Conservation (phyloP, 2,113 vertebrate genomes). For the Pseudorasbora parva region DNA sequence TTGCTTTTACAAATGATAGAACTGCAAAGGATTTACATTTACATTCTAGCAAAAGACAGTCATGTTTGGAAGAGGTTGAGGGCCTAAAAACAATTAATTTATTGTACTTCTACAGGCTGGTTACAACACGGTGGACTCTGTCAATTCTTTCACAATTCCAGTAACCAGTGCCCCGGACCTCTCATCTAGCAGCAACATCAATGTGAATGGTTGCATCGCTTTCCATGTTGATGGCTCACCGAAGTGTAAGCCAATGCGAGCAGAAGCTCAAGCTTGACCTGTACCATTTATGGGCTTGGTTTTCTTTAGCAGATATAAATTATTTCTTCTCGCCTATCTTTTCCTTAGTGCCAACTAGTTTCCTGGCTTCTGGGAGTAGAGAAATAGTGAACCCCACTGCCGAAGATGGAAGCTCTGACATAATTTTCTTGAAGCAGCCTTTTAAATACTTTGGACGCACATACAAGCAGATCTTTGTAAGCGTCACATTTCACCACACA, state of each 20-base stretch:
- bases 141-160: not conserved
- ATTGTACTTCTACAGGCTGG: not conserved
- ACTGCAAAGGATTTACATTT: not conserved
- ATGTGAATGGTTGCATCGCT: not conserved
- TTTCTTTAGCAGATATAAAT: not conserved
- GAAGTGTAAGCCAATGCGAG: not conserved
- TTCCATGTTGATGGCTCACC: not conserved
- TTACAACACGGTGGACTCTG: not conserved
- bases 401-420: not conserved
- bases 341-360: not conserved
- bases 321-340: not conserved
- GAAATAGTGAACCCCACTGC: not conserved
- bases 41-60: not conserved
- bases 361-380: not conserved
- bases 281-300: not conserved
- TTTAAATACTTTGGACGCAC: not conserved
- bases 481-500: not conserved
- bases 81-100: not conserved
- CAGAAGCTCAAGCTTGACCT: not conserved
- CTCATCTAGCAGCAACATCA: conserved; percentile 2
- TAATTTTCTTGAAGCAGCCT: not conserved
- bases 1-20: not conserved
- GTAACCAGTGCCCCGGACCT: not conserved
- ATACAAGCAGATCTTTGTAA: not conserved
- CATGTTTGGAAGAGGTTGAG: not conserved